Evolutionary conservation across 2,888 invertebrate species (phyloP).

Genomic region (Trissolcus japonicus): DNA sequence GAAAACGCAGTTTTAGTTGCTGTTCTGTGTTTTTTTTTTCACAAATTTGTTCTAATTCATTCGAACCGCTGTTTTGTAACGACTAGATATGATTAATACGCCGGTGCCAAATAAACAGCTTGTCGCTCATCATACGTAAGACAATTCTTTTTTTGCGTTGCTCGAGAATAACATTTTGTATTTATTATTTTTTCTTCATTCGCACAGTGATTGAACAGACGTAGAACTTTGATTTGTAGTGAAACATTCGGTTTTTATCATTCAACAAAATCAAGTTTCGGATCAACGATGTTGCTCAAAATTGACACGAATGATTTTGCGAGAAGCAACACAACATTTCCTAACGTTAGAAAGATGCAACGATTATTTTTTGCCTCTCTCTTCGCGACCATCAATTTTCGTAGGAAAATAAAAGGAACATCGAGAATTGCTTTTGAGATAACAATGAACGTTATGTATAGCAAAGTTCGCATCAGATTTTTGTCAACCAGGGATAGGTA

Average conservation of each 20-base stretch:
- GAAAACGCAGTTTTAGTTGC: conserved; percentile 12
- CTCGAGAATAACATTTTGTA: conserved; percentile 40
- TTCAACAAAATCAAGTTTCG: conserved; percentile 14
- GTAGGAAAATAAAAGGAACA: conserved; percentile 15
- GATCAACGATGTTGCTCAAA: no score
- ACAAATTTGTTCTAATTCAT: neutral
- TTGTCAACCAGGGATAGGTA: conserved; percentile 46
- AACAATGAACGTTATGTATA: conserved; percentile 42
- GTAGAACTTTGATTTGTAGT: neutral
- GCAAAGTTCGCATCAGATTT: conserved; percentile 39
- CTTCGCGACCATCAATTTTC: no score
- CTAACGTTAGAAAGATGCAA: no score
- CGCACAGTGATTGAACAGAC: conserved; percentile 20
- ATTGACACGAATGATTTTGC: no score
- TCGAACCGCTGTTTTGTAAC: conserved; percentile 12
- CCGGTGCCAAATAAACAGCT: conserved; percentile 44
- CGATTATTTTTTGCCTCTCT: no score
- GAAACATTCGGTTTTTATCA: neutral
- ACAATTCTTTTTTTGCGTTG: conserved; percentile 44
- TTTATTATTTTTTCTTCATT: conserved; percentile 35
- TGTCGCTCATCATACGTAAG: conserved; percentile 34
- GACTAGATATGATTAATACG: conserved; percentile 40
- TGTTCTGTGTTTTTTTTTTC: neutral
- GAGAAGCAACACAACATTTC: neutral
- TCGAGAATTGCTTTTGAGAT: conserved; percentile 25